These are phyloP conservation scores for Camelus dromedarius DNA, from an alignment of 2,113 vertebrate genomes.

Conservation along the genomic window DNA sequence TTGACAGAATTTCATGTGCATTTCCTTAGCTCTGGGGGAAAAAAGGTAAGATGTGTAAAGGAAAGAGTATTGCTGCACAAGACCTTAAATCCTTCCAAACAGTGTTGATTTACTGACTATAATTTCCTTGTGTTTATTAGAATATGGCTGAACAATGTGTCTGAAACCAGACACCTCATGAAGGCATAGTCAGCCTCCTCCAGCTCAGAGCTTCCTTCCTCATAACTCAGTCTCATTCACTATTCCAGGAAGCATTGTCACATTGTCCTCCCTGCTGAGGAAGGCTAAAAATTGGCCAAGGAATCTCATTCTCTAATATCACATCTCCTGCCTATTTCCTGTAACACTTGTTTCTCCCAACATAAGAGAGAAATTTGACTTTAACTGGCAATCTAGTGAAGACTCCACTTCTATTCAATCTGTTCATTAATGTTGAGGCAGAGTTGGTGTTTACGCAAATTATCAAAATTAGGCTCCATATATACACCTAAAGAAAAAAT, in stretches of 20 bases:
- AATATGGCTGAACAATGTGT: background rate
- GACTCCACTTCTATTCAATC: background rate
- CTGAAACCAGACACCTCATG: constrained; percentile 5
- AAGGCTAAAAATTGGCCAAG: background rate
- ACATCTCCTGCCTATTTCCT: background rate
- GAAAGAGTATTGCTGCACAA: background rate
- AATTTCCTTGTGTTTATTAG: background rate
- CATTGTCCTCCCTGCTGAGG: background rate
- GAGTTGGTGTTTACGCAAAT: background rate
- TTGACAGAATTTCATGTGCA: background rate
- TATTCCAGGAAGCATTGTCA: background rate
- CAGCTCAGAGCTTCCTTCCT: background rate
- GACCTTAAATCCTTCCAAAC: background rate
- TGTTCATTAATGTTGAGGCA: background rate
- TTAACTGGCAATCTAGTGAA: background rate
- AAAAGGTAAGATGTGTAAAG: background rate
- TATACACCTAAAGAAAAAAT: background rate
- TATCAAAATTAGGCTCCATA: background rate
- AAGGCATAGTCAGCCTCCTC: background rate
- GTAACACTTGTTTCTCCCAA: background rate
- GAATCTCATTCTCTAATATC: background rate
- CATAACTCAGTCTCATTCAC: background rate
- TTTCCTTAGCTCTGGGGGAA: background rate
- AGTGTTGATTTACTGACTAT: background rate
- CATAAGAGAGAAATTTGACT: background rate